Evolutionary conservation across 2,888 invertebrate genomes (phyloP).

Genomic region (Cenopis cana): DNA sequence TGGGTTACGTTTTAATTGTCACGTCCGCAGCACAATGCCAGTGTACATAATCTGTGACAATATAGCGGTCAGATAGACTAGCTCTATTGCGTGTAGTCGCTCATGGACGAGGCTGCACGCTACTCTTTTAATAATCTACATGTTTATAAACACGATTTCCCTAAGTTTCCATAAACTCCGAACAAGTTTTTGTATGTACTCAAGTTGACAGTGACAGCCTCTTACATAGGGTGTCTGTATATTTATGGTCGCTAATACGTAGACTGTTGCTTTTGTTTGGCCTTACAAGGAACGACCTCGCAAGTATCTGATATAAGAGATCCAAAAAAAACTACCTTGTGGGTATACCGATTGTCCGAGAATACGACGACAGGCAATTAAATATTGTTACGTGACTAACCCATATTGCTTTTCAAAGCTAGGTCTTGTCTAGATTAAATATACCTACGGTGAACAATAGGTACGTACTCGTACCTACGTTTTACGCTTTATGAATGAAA

Average conservation of each 20-base stretch:
- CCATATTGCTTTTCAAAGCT: neutral
- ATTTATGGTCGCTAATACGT: constrained; percentile 4
- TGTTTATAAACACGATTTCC: neutral
- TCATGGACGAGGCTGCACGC: constrained; percentile 25
- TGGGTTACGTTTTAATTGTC: constrained; percentile 65
- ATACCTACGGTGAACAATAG: neutral
- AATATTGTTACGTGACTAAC: constrained; percentile 31
- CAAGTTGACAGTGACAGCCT: too few species aligned
- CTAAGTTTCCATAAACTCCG: neutral
- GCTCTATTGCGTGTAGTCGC: constrained; percentile 1
- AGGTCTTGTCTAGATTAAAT: neutral
- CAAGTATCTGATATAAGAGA: constrained; percentile 46
- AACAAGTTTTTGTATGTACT: too few species aligned
- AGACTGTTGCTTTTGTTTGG: constrained; percentile 26
- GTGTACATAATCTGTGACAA: constrained; percentile 21
- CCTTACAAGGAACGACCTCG: constrained; percentile 45
- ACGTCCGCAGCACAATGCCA: constrained; percentile 55
- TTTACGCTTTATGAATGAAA: neutral
- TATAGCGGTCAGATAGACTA: constrained; percentile 12
- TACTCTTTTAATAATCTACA: neutral
- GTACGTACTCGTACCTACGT: too few species aligned
- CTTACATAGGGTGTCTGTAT: neutral
- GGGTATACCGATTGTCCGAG: constrained; percentile 16
- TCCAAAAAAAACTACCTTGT: constrained; percentile 40
- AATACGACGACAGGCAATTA: constrained; percentile 28